Conservation (phyloP, 2,113 vertebrate genomes). For the Lophius piscatorius region DNA sequence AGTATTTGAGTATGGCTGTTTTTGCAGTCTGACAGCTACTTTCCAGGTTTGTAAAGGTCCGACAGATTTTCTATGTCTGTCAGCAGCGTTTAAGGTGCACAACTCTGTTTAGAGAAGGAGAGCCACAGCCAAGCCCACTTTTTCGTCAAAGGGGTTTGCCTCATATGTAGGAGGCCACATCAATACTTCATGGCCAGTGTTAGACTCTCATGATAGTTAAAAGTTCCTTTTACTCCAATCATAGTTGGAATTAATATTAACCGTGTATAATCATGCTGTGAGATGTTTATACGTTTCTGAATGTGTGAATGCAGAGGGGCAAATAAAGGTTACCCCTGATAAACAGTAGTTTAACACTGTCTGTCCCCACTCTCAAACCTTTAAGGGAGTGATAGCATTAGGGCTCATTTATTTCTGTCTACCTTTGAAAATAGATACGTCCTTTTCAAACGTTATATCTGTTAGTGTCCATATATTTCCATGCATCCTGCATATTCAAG, state of each 20-base stretch:
- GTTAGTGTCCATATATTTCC: too few relatives aligned
- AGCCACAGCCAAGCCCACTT: conserved; percentile 32
- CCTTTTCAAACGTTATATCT: too few relatives aligned
- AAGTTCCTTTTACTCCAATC: not conserved
- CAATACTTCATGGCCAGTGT: conserved; percentile 15
- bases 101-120: conserved; percentile 32
- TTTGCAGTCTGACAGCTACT: not conserved
- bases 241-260: not conserved
- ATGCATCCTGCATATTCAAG: too few relatives aligned
- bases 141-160: conserved; percentile 39
- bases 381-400: not conserved
- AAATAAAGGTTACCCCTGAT: not conserved
- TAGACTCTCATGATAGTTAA: conserved; percentile 8
- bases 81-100: conserved; percentile 19
- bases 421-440: too few relatives aligned
- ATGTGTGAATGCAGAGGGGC: not conserved
- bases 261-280: too few relatives aligned
- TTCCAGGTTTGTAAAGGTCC: conserved; percentile 25
- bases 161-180: conserved; percentile 38
- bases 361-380: not conserved
- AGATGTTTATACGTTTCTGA: not conserved
- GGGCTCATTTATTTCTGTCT: too few relatives aligned
- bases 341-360: not conserved
- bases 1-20: too few relatives aligned
- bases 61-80: conserved; percentile 31